Conservation (phyloP, 2,888 invertebrate genomes). For the Zaprionus bogoriensis region DNA sequence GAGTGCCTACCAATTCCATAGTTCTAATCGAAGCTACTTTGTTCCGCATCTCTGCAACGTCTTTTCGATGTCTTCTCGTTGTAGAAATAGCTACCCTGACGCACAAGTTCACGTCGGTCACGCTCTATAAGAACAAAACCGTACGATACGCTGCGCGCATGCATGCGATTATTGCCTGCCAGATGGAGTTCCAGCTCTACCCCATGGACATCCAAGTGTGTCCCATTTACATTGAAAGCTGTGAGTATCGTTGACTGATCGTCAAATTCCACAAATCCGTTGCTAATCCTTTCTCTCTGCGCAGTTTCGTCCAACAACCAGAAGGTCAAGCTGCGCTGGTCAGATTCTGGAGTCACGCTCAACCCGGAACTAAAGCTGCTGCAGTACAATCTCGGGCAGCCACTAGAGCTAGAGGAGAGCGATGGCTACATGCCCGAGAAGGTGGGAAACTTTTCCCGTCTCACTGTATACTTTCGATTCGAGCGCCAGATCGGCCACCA, state of each 20-base stretch:
- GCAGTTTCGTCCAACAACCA: constrained; percentile 91
- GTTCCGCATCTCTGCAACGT: constrained; percentile 76
- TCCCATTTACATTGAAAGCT: constrained; percentile 92
- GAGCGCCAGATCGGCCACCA: constrained; percentile 93
- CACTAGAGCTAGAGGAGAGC: constrained; percentile 88
- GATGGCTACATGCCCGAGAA: constrained; percentile 90
- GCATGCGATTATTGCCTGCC: constrained; percentile 93
- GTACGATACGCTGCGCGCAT: constrained; percentile 91
- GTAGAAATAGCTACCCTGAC: constrained; percentile 91
- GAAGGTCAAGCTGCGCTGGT: constrained; percentile 90
- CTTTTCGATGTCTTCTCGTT: constrained; percentile 78
- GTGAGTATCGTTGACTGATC: constrained; percentile 88
- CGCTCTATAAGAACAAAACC: constrained; percentile 90
- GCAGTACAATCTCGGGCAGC: constrained; percentile 90
- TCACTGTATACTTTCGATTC: constrained; percentile 91
- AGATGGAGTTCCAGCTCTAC: constrained; percentile 93
- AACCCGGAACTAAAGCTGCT: constrained; percentile 91
- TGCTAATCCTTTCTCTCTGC: constrained; percentile 26
- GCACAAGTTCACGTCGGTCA: constrained; percentile 91
- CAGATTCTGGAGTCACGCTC: constrained; percentile 88
- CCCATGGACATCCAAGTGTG: constrained; percentile 94
- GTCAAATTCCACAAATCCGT: neutral
- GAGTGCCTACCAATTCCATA: constrained; percentile 71
- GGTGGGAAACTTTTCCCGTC: constrained; percentile 91
- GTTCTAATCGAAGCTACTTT: constrained; percentile 72